These are phyloP conservation scores for Babyrousa celebensis DNA, from an alignment of 2,797 vertebrate genomes.

Conservation along the genomic window DNA sequence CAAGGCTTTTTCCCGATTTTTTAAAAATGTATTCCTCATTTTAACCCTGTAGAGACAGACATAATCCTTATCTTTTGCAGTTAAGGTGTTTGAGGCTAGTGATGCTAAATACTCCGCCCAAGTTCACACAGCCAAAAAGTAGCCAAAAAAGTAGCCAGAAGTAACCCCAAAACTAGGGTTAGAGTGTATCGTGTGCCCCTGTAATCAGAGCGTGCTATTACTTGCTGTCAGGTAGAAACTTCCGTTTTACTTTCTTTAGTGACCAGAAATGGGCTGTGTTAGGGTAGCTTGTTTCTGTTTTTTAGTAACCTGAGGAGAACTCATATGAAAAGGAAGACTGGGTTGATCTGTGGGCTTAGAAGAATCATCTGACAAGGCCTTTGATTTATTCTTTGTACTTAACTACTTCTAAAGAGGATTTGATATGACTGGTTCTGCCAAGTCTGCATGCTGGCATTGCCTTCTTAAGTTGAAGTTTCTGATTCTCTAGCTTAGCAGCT, in stretches of 20 bases:
- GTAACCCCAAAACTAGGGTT: background rate
- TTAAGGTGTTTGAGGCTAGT: conserved; percentile 50
- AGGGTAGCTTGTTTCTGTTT: conserved; percentile 14
- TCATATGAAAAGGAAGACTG: conserved; percentile 32
- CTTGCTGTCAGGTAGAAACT: conserved; percentile 27
- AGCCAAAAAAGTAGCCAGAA: too few species aligned
- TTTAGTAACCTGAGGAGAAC: conserved; percentile 28
- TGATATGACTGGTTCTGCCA: conserved; percentile 36
- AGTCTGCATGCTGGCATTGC: background rate
- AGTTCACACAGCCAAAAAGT: background rate
- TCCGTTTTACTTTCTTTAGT: conserved; percentile 37
- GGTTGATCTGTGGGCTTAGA: conserved; percentile 27
- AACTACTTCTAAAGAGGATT: conserved; percentile 3
- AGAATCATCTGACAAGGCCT: conserved; percentile 41
- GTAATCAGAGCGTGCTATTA: background rate
- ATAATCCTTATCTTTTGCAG: conserved; percentile 55
- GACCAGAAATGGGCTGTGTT: background rate
- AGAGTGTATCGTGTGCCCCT: background rate
- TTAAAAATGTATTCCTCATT: conserved; percentile 34
- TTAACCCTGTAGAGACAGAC: conserved; percentile 38
- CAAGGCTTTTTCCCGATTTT: conserved; percentile 52
- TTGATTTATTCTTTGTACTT: conserved; percentile 40
- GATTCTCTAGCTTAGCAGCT: background rate
- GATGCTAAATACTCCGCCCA: conserved; percentile 26
- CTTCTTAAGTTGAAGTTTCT: conserved; percentile 67